Conservation (phyloP, 2,797 vertebrate species). For the Pseudochirops corinnae region DNA sequence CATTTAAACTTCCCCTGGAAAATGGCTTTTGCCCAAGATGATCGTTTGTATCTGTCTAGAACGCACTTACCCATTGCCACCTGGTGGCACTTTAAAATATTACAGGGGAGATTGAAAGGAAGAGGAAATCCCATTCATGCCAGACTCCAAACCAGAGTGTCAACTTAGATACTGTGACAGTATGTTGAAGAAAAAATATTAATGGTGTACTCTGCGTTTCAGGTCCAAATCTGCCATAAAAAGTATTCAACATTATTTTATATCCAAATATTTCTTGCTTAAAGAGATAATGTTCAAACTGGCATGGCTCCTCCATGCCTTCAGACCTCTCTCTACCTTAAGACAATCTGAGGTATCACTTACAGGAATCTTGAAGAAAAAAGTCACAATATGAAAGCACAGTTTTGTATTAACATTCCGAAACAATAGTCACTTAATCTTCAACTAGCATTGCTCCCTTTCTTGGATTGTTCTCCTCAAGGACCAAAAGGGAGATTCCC, state of each 20-base stretch:
- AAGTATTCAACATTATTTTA: neutral
- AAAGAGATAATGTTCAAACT: neutral
- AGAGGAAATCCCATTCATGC: neutral
- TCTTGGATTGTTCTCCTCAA: neutral
- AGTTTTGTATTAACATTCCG: neutral
- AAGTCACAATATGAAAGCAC: neutral
- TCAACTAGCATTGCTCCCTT: neutral
- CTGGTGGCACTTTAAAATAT: neutral
- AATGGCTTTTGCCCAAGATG: neutral
- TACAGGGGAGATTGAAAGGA: neutral
- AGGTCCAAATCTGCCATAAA: neutral
- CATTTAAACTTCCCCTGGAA: neutral
- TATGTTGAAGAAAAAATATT: neutral
- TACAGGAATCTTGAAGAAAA: neutral
- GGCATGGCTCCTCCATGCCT: neutral
- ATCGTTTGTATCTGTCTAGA: neutral
- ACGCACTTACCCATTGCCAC: neutral
- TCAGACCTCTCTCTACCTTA: neutral
- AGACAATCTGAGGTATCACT: neutral
- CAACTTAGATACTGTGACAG: neutral
- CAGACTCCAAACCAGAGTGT: neutral
- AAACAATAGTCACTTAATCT: neutral
- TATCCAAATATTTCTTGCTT: neutral
- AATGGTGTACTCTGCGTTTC: neutral
- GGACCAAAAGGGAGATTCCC: neutral